Conservation (phyloP, 2,797 vertebrate genomes). For the Holocentrus rufus region DNA sequence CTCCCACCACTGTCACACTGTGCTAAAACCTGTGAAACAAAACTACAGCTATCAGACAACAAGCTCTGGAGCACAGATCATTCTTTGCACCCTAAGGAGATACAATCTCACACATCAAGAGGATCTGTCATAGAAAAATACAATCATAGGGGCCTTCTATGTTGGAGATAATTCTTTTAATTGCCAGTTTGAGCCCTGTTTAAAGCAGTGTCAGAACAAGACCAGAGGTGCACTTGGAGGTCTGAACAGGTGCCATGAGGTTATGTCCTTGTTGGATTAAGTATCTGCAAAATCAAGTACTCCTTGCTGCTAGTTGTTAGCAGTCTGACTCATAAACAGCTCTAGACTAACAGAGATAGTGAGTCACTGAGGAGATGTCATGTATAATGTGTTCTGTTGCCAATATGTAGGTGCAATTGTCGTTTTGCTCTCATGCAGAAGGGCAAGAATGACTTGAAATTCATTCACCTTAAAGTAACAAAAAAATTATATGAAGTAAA, state of each 20-base stretch:
- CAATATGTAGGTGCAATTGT: not conserved
- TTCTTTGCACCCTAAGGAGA: not conserved
- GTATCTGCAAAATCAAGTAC: slow-evolving; percentile 39
- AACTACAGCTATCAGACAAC: not conserved
- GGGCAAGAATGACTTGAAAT: not conserved
- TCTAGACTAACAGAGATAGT: not conserved
- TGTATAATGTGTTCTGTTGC: not conserved
- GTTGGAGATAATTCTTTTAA: not conserved
- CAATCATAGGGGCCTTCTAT: not conserved
- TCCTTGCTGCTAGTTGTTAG: slow-evolving; percentile 7
- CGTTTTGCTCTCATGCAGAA: not conserved
- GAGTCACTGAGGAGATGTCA: not conserved
- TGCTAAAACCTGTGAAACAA: not conserved
- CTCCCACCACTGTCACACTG: not conserved
- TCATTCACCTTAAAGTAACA: not conserved
- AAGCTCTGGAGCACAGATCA: not conserved
- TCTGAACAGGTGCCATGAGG: slow-evolving; percentile 27
- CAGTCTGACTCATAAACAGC: slow-evolving; percentile 6
- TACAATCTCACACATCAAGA: not conserved
- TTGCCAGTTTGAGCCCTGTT: slow-evolving; percentile 11
- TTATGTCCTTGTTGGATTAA: slow-evolving; percentile 39
- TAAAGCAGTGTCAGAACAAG: slow-evolving; percentile 10
- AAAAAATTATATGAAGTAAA: not conserved
- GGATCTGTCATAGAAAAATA: not conserved
- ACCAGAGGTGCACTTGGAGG: slow-evolving; percentile 22